A percentile compares a stretch with the other conserved stretches of the same genome.
phyloP scores from a whole-genome alignment of 2,113 vertebrate species.

The Plecturocebus donacophilus region DNA sequence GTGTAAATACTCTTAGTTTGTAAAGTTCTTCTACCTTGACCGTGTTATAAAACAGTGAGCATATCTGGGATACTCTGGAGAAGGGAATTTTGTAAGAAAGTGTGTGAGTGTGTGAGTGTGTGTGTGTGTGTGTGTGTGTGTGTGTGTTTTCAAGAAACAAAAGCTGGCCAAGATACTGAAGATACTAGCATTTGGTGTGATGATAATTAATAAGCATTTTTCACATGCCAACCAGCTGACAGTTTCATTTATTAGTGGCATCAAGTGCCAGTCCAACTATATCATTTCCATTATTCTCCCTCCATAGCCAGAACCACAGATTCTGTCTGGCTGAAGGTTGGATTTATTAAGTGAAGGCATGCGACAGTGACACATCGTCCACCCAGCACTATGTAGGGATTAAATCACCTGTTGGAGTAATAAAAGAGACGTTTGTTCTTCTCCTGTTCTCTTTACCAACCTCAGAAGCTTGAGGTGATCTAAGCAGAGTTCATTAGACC shows the following conservation, averaged over 20 bases:
- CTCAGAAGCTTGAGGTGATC: neutral
- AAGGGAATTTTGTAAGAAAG: neutral
- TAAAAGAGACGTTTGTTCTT: neutral
- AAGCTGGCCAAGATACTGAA: neutral
- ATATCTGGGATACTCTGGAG: neutral
- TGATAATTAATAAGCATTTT: neutral
- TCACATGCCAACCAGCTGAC: neutral
- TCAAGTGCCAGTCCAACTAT: neutral
- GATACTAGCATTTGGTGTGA: neutral
- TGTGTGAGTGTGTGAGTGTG: neutral
- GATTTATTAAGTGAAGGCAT: neutral
- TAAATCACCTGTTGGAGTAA: neutral
- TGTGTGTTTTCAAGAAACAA: neutral
- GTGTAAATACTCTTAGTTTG: neutral
- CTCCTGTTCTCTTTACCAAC: neutral
- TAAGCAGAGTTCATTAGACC: neutral
- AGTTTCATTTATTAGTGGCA: neutral
- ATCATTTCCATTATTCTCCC: neutral
- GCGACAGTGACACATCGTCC: rapidly evolving
- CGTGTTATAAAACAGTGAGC: neutral
- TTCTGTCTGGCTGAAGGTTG: neutral
- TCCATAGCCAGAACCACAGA: neutral
- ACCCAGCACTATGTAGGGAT: neutral
- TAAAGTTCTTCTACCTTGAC: neutral
- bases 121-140: too few species aligned